Conservation (phyloP, 23 tunicate genomes). For the Trididemnum clinides region DNA sequence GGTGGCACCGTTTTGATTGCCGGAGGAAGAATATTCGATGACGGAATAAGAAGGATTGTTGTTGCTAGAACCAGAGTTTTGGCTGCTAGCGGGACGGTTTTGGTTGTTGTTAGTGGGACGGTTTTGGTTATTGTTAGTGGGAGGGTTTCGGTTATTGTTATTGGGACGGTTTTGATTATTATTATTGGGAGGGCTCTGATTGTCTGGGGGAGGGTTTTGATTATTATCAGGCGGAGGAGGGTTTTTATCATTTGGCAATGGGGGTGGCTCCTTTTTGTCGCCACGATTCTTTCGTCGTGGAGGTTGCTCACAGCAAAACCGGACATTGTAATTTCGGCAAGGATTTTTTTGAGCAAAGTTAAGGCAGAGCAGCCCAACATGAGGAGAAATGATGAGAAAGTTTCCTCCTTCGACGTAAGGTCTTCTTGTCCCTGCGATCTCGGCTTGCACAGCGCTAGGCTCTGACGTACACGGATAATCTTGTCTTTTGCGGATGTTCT, state of each 20-base stretch:
- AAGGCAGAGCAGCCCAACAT: not conserved
- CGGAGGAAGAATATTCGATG: no score
- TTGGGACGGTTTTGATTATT: not conserved
- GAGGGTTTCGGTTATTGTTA: no score
- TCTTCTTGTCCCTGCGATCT: not conserved
- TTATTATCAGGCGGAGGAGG: constrained; percentile 1
- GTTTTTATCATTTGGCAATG: not conserved
- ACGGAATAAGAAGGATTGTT: no score
- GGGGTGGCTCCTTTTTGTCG: not conserved
- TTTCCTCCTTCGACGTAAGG: constrained; percentile 35
- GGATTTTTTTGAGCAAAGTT: not conserved
- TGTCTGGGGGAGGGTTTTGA: not conserved
- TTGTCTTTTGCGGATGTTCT: not conserved
- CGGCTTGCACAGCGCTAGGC: constrained; percentile 45
- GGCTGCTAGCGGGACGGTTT: no score
- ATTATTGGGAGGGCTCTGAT: not conserved
- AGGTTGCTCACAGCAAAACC: constrained; percentile 33
- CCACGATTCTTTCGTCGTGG: not conserved
- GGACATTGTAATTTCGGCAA: constrained; percentile 16
- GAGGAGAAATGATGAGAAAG: not conserved
- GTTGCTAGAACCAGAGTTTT: no score
- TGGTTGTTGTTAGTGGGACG: no score
- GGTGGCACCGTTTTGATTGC: no score
- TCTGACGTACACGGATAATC: not conserved
- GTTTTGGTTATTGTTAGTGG: no score